Percentiles rank a stretch among this genome's conserved stretches.
These are phyloP conservation scores for Chironomus striatipennis DNA, from an alignment of 1,140 invertebrate species.

Conservation along the genomic window DNA sequence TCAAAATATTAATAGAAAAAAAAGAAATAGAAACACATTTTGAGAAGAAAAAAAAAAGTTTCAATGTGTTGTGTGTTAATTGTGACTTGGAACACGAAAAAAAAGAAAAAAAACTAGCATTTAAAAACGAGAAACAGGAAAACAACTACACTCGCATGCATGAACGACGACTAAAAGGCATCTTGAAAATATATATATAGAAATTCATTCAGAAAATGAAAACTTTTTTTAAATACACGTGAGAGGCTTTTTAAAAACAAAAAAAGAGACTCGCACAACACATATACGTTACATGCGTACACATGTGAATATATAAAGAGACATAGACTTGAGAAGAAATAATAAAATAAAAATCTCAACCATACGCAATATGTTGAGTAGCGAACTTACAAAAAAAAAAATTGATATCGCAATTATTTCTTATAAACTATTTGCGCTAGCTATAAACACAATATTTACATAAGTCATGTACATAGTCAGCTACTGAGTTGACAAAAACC, in stretches of 20 bases:
- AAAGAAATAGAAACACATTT: neutral
- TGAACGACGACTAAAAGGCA: too few species aligned
- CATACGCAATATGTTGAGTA: too few species aligned
- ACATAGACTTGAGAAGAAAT: too few species aligned
- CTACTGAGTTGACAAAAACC: too few species aligned
- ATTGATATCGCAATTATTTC: too few species aligned
- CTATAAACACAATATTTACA: too few species aligned
- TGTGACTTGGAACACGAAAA: neutral
- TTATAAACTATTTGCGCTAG: too few species aligned
- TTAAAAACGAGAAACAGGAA: conserved; percentile 3
- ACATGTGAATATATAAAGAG: too few species aligned
- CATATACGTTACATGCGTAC: too few species aligned
- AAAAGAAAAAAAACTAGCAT: neutral
- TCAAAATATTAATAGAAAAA: neutral
- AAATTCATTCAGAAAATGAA: conserved; percentile 14
- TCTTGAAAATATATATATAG: neutral
- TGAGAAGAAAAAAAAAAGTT: neutral
- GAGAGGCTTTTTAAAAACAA: neutral
- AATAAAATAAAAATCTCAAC: too few species aligned
- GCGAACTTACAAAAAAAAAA: too few species aligned
- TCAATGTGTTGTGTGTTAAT: neutral
- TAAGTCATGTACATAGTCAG: too few species aligned
- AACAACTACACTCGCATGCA: neutral
- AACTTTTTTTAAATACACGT: neutral
- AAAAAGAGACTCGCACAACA: neutral